A percentile compares a stretch with the other conserved stretches of the same genome.
These are phyloP conservation scores for Nycticorax nycticorax DNA, from an alignment of 2,113 vertebrate genomes.

Conservation along the genomic window DNA sequence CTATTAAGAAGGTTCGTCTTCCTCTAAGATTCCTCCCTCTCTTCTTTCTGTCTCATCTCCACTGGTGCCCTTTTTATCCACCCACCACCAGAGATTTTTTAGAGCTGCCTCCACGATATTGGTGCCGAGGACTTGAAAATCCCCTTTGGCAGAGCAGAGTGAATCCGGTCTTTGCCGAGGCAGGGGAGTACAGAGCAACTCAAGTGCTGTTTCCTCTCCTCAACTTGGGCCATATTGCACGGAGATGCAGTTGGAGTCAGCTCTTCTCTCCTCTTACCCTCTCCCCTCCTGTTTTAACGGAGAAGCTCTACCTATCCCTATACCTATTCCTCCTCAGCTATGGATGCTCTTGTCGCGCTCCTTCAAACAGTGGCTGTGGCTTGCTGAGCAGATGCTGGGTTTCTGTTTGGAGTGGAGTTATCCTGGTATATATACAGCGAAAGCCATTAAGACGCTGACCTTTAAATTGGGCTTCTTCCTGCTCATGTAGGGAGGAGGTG, in stretches of 20 bases:
- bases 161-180: neutral
- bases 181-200: neutral
- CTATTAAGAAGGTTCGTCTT: slow-evolving; percentile 47
- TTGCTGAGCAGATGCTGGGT: neutral
- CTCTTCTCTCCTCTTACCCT: neutral
- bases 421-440: neutral
- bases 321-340: neutral
- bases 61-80: slow-evolving; percentile 61
- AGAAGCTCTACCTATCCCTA: neutral
- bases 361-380: neutral
- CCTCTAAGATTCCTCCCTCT: slow-evolving; percentile 41
- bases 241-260: neutral
- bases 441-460: slow-evolving; percentile 52
- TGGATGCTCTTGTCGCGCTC: neutral
- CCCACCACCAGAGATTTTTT: slow-evolving; percentile 53
- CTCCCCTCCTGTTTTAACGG: neutral
- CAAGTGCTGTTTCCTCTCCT: neutral
- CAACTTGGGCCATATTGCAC: neutral
- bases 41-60: slow-evolving; percentile 50
- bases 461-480: slow-evolving; percentile 62
- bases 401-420: slow-evolving; percentile 46
- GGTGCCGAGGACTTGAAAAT: slow-evolving; percentile 24
- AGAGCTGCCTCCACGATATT: slow-evolving; percentile 30
- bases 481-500: slow-evolving; percentile 36
- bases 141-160: slow-evolving; percentile 15